A percentile compares a stretch with the other conserved stretches of the same genome.
Evolutionary conservation across 2,888 invertebrate genomes (phyloP).

Genomic region (Chrysolina oricalcia): DNA sequence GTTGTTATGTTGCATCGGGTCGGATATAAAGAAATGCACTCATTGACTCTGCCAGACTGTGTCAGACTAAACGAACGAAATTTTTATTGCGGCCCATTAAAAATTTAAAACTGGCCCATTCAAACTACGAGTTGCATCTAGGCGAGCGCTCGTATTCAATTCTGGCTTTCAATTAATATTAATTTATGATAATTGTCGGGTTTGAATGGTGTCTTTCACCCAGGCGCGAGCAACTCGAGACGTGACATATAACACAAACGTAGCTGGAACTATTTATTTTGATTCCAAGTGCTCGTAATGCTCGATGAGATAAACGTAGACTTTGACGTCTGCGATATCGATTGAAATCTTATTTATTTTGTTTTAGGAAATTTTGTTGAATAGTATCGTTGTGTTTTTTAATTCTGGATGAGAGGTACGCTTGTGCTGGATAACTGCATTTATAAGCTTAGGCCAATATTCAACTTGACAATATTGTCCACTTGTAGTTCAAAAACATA

Average conservation of each 20-base stretch:
- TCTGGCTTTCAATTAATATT: slow-evolving; percentile 28
- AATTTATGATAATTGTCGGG: slow-evolving; percentile 33
- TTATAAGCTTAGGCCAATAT: too few species aligned
- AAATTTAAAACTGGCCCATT: background rate
- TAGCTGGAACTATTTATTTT: background rate
- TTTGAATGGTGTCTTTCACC: slow-evolving; percentile 31
- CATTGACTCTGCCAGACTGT: background rate
- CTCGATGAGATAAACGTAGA: background rate
- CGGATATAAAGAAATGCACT: background rate
- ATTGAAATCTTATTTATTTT: too few species aligned
- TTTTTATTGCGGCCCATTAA: slow-evolving; percentile 3
- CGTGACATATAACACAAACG: slow-evolving; percentile 21
- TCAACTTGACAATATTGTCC: too few species aligned
- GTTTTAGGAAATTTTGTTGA: too few species aligned
- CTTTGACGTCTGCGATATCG: background rate
- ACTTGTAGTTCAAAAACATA: too few species aligned
- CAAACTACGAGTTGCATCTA: background rate
- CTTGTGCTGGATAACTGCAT: too few species aligned
- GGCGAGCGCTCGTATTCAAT: slow-evolving; percentile 5
- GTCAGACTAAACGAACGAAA: background rate
- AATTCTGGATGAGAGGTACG: too few species aligned
- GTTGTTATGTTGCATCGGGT: slow-evolving; percentile 5
- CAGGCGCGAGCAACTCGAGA: background rate
- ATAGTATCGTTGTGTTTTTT: too few species aligned
- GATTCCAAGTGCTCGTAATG: background rate